Base-by-base conservation (phyloP, 2,113 vertebrate genomes). In the Abramis brama region DNA sequence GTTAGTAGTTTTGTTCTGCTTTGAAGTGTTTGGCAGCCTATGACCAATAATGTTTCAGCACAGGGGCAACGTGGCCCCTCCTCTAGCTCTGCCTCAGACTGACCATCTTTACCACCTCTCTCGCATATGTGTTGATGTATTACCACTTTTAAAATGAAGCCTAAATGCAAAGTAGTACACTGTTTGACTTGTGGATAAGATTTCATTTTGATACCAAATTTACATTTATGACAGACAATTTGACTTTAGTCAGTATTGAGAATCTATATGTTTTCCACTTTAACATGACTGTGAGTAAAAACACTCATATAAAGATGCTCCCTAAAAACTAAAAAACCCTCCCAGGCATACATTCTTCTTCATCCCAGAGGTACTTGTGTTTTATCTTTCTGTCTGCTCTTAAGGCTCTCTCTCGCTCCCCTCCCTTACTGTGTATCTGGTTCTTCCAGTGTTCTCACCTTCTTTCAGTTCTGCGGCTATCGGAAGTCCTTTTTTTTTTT, bases 371-470 rank as follows among this genome's bases (percentile, higher is more conserved):
- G 79, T 82, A 68, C 64, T 68, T 33, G 62, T 2, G 45, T 82
- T 64, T 81, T 66, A 81, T 81, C 79, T 81, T 27, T 15, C 43
- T 70, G 52, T 82, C 62, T 70, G 17, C 80, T 55, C 62, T 70
- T 55, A 52, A 82, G 45, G 45, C 62, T 36, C n/a, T 82, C n/a
- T 43, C 43, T 70, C 17, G 6, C 80, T 81, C 80, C 62, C 79
- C 19, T 52, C 43, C 21, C 62, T 27, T 82, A 66, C 30, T 27
- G 62, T 66, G 39, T 50, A 64, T 82, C 60, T 68, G 39, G 10
- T 19, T 82, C 64, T 68, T 68, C 45, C 12, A 30, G 62, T 13
- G 47, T 70, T 52, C 64, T 70, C 80, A 82, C 80, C 80, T 82
- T 33, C 43, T 68, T 82, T 82, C 43, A 81, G 21, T 70, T 1